phyloP scores from a whole-genome alignment of 1,140 invertebrate genomes.

The Zaprionus kolodkinae region DNA sequence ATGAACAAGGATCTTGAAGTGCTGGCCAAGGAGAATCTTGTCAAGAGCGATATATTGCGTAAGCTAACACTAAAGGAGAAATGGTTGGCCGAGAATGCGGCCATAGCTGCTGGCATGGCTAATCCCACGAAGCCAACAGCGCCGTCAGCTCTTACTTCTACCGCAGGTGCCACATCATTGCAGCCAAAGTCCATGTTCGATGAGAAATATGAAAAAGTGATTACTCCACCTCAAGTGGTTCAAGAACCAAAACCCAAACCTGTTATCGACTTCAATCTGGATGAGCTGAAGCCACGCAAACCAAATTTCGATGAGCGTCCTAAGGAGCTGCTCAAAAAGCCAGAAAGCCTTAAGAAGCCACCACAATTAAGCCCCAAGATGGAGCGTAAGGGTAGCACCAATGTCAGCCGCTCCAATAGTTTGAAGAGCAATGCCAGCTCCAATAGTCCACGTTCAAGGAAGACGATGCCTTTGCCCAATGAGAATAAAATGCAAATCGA shows the following conservation, averaged over 20 bases:
- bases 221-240: slow-evolving; percentile 16
- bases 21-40: slow-evolving; percentile 80
- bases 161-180: not conserved
- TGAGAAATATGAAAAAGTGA: slow-evolving; percentile 67
- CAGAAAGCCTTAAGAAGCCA: slow-evolving; percentile 37
- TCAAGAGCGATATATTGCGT: slow-evolving; percentile 82
- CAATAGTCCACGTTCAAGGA: slow-evolving; percentile 45
- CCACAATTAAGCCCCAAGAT: slow-evolving; percentile 47
- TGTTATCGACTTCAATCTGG: slow-evolving; percentile 67
- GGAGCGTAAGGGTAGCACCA: slow-evolving; percentile 49
- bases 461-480: slow-evolving; percentile 19
- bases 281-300: slow-evolving; percentile 66
- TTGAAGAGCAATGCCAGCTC: slow-evolving; percentile 60
- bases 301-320: slow-evolving; percentile 71
- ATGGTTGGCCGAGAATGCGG: slow-evolving; percentile 79
- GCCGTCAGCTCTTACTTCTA: not conserved
- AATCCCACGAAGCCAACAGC: slow-evolving; percentile 19
- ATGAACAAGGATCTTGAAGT: slow-evolving; percentile 82
- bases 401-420: slow-evolving; percentile 69
- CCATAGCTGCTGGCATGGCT: slow-evolving; percentile 59
- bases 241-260: slow-evolving; percentile 57
- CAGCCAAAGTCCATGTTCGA: slow-evolving; percentile 73
- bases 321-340: slow-evolving; percentile 54
- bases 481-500: slow-evolving; percentile 70
- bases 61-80: slow-evolving; percentile 83